Evolutionary conservation across 1,140 invertebrate genomes (phyloP).

Genomic region (Drosophila suzukii): DNA sequence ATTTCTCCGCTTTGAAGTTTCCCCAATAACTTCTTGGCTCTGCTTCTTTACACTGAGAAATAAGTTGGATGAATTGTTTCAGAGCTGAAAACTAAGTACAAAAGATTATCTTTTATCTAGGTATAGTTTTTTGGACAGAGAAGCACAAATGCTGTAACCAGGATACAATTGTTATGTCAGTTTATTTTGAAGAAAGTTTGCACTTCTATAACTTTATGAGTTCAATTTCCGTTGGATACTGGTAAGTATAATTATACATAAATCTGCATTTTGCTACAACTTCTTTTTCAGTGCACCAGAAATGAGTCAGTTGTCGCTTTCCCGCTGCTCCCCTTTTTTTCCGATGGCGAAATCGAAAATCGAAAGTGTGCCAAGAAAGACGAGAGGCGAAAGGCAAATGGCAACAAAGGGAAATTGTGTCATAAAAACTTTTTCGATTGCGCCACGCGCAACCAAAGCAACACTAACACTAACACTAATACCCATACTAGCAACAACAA

Average conservation of each 20-base stretch:
- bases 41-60: neutral
- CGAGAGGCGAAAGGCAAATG: constrained; percentile 41
- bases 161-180: neutral
- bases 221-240: no score
- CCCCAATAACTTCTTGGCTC: neutral
- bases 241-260: no score
- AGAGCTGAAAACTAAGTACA: no score
- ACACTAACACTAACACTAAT: constrained; percentile 41
- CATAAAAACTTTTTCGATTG: constrained; percentile 82
- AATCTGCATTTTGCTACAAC: no score
- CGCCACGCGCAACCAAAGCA: constrained; percentile 60
- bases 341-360: constrained; percentile 73
- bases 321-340: constrained; percentile 12
- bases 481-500: constrained; percentile 8
- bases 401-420: constrained; percentile 79
- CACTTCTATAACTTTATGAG: neutral
- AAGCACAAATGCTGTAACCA: no score
- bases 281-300: constrained; percentile 9
- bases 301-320: constrained; percentile 33
- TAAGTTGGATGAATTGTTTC: neutral
- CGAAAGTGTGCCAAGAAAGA: constrained; percentile 77
- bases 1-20: constrained; percentile 14
- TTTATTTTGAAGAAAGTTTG: no score
- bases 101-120: no score
- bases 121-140: no score